Evolutionary conservation across 2,888 invertebrate genomes (phyloP), one percentile per base, ranked within the genome.

Genomic region (Schizotus pectinicornis): DNA sequence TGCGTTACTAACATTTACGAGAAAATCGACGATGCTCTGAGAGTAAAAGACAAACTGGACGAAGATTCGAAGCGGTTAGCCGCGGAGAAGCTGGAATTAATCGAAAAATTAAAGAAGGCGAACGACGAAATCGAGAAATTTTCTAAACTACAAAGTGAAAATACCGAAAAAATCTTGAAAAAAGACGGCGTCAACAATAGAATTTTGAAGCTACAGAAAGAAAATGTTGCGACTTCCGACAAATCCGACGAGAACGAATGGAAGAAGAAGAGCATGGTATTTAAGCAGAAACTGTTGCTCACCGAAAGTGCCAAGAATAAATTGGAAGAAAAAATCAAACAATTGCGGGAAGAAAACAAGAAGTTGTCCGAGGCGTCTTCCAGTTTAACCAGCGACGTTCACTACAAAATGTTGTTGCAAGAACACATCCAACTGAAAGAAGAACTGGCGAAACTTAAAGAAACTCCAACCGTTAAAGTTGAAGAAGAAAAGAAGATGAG

Each of bases 291-390:
- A 31, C 59, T 70, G 3, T 66, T 67, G 1, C 54, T 76, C 9
- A 51, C 64, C 7, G 61, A 64, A 32, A 65, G 62, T 38, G 57
- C 67, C 7, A 61, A 61, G 34, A 56, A 36, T 51, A 67, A 67
- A 39, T 56, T 69, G 14, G 67, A 69, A 45, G 61, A 61, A 36
- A 77, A 71, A 57, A 59, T 72, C 39, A 74, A 69, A 63, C 72
- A 72, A 62, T 49, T 75, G 43, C 64, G 69, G 1, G 71, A 73
- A 38, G 75, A 76, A 52, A 72, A 70, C 36, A 70, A 72, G 52
- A 68, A 62, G 43, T 53, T 67, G n/a, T 34, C 55, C 5, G 38
- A 61, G 11, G 54, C 64, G 42, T 7, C n/a, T n/a, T n/a, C 35
- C 9, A 39, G 7, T 9, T 7, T 52, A 55, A 61, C 69, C 36